Base-by-base conservation (phyloP, 2,797 vertebrate genomes). In the Lithobates pipiens region DNA sequence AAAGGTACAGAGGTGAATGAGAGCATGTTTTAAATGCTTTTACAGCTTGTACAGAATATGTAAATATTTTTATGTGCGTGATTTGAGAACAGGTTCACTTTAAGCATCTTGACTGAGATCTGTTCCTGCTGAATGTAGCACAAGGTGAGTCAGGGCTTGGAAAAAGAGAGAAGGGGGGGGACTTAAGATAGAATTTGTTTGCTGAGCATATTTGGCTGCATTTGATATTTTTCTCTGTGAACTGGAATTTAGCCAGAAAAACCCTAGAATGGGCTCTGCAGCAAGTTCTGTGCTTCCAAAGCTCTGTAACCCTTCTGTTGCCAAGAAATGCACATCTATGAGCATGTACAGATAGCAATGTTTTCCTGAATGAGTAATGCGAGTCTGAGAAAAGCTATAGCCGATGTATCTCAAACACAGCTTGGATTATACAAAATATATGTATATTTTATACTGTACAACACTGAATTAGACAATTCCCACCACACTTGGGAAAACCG, bases 211-310 rank as follows among this genome's bases (percentile, higher is more conserved):
- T 78, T 80, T 87, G 85, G 85, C 85, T 83, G 69, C 46, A 76
- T 76, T 69, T 80, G 80, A 87, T 87, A 87, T 87, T 87, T 87
- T 87, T 87, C 85, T 79, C 61, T 76, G 74, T 7, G 70, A 65
- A 44, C 61, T 87, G 85, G 81, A 87, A 71, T 2, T 32, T 16
- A 42, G 81, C 85, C 85, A 87, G 70, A 86, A 72, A 75, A 75
- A 87, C 73, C 76, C 76, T 83, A 87, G 85, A 87, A 87, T 87
- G 75, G 76, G 76, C 85, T 86, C 36, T 77, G 46, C 39, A 42
- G 46, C 77, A 54, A 77, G 69, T 32, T 73, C 54, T 67, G 61
- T 25, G 74, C 50, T 50, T 65, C 63, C 68, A 65, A 61, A 63
- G 67, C 65, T 72, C 11, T 42, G 68, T 86, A 78, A 82, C 85